These are phyloP conservation scores for Cyrtodaria siliqua DNA, from an alignment of 2,888 invertebrate species.

Conservation along the genomic window DNA sequence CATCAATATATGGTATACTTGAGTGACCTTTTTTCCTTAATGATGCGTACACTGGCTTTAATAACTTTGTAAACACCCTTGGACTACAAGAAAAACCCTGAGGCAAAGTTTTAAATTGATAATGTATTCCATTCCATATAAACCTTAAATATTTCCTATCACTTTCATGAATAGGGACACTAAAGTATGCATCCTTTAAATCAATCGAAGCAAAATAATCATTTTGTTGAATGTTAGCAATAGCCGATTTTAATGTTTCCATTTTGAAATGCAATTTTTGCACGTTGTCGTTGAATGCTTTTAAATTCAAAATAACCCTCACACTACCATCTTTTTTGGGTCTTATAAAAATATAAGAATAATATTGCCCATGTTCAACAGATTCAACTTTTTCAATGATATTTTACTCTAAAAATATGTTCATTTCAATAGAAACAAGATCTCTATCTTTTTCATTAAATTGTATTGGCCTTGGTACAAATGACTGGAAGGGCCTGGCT, in stretches of 20 bases:
- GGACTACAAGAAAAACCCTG: conserved; percentile 1
- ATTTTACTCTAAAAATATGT: no score
- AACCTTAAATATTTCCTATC: conserved; percentile 14
- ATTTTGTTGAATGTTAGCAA: conserved; percentile 5
- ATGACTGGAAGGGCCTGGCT: no score
- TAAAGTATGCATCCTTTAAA: not conserved
- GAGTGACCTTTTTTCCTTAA: conserved; percentile 3
- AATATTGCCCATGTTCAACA: no score
- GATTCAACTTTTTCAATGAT: no score
- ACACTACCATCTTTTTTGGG: no score
- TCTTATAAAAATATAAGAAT: no score
- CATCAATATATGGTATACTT: not conserved
- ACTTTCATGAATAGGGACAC: not conserved
- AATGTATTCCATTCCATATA: conserved; percentile 7
- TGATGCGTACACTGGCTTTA: conserved; percentile 2
- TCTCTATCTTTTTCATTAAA: no score
- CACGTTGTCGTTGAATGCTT: no score
- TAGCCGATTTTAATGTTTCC: conserved; percentile 4
- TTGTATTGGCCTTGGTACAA: no score
- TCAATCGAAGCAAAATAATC: conserved; percentile 13
- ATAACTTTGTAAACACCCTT: conserved; percentile 5
- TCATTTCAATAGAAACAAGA: no score
- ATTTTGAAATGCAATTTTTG: no score
- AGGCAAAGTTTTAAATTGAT: conserved; percentile 9
- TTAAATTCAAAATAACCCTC: no score